Conservation (phyloP, 2,113 vertebrate species). For the Tachuris rubrigastra region DNA sequence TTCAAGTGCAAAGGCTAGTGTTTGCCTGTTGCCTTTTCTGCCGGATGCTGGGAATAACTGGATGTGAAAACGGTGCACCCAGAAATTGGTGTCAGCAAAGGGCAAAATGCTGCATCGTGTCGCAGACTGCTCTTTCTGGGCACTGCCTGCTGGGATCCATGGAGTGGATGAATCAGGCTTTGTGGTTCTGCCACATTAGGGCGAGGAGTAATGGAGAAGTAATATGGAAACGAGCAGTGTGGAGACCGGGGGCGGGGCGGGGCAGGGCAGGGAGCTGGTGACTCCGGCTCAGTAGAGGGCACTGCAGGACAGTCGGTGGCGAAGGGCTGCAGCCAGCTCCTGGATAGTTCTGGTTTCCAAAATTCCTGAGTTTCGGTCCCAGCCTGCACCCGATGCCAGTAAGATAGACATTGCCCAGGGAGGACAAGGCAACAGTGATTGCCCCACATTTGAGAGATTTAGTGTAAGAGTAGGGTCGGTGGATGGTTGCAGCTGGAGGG, state of each 20-base stretch:
- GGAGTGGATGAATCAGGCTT: accelerated
- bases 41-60: background rate
- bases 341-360: background rate
- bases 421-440: background rate
- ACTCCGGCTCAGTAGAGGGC: conserved; percentile 32
- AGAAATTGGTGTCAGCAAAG: background rate
- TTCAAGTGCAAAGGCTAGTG: background rate
- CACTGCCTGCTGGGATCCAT: accelerated
- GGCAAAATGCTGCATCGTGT: accelerated
- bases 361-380: background rate
- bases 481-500: background rate
- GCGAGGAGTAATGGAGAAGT: background rate
- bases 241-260: accelerated
- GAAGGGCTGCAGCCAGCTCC: background rate
- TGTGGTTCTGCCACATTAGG: background rate
- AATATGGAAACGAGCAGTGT: background rate
- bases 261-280: background rate
- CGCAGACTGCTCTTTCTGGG: background rate
- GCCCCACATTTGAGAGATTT: background rate
- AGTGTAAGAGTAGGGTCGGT: background rate
- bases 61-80: background rate
- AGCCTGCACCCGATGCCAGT: background rate
- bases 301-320: background rate
- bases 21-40: background rate
- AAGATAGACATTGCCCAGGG: background rate